These are phyloP conservation scores for Gadus chalcogrammus DNA, from an alignment of 2,113 vertebrate genomes.

Conservation along the genomic window DNA sequence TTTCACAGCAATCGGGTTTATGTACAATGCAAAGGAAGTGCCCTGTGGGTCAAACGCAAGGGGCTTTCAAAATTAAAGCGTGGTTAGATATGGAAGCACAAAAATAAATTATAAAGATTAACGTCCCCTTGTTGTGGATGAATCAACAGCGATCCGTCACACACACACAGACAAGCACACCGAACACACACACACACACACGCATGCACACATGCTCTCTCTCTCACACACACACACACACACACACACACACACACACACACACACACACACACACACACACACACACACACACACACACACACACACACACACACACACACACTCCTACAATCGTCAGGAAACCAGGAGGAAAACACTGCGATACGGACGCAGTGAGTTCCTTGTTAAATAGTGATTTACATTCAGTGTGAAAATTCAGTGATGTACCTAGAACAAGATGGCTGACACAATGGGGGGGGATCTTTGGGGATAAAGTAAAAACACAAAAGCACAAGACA, in stretches of 20 bases:
- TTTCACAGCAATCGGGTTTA: slow-evolving; percentile 82
- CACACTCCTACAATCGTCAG: slow-evolving; percentile 49
- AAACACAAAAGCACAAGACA: no score
- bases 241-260: no score
- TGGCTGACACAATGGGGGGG: no score
- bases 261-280: background rate
- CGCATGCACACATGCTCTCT: background rate
- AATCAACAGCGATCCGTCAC: slow-evolving; percentile 23
- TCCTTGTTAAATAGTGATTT: slow-evolving; percentile 39
- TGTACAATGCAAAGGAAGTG: slow-evolving; percentile 77
- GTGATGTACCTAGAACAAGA: slow-evolving; percentile 39
- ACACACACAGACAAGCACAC: slow-evolving; percentile 20
- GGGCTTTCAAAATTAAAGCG: slow-evolving; percentile 31
- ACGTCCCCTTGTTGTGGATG: slow-evolving; percentile 30
- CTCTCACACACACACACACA: no score
- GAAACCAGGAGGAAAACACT: slow-evolving; percentile 39
- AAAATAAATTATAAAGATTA: slow-evolving; percentile 41
- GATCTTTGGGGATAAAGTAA: no score
- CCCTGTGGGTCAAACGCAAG: slow-evolving; percentile 19
- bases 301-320: no score
- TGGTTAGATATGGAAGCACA: slow-evolving; percentile 64
- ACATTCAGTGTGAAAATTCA: slow-evolving; percentile 63
- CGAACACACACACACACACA: background rate
- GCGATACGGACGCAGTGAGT: slow-evolving; percentile 31
- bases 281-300: no score